Evolutionary conservation across 1,140 invertebrate genomes (phyloP), one percentile per base, ranked within the genome.

Genomic region (Drosophila kanapiae): DNA sequence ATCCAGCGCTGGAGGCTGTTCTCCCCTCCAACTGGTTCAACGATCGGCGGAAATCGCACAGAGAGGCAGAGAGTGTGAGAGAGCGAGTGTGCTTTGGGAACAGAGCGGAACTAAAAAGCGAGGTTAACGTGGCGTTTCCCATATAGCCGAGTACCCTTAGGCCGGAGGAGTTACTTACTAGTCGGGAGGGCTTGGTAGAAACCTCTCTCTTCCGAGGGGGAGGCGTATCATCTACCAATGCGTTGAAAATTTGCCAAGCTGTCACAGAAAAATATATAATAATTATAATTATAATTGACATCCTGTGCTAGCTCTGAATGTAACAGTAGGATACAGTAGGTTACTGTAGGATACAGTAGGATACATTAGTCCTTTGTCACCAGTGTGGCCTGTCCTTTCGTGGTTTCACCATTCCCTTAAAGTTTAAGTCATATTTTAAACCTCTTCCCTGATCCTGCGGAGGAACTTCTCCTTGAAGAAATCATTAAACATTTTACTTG

Each of bases 1-100:
- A 47, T 16, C 27, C 45, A 14, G 42, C 33, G 29, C 31, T 63
- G 37, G 35, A 38, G 27, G 37, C 38, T 18, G 27, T 58, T 64
- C 62, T 60, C 62, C 62, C 42, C 54, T 7, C 16, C 35, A 58
- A 63, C 61, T 63, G 51, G 51, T 63, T 63, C 51, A n/a, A 6
- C 27, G 23, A 35, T 37, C 59, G 18, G 23, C 23, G 23, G 23
- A 23, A 23, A 49, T 33, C 29, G 16, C 10, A 16, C 18, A 18
- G 6, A 47, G 16, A 33, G n/a, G 10, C 11, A 5, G 8, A 29
- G 23, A 58, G 9, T 8, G 8, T 6, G 33, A 51, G 23, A 6
- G 38, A 33, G 10, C 6, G 38, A 10, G 13, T 1, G n/a, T 23
- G 49, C 27, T 62, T 38, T 37, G 13, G 16, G 54, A 33, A 18